Evolutionary conservation across 2,888 invertebrate species (phyloP), one percentile per base, ranked within the genome.

Genomic region (Spodoptera littoralis): DNA sequence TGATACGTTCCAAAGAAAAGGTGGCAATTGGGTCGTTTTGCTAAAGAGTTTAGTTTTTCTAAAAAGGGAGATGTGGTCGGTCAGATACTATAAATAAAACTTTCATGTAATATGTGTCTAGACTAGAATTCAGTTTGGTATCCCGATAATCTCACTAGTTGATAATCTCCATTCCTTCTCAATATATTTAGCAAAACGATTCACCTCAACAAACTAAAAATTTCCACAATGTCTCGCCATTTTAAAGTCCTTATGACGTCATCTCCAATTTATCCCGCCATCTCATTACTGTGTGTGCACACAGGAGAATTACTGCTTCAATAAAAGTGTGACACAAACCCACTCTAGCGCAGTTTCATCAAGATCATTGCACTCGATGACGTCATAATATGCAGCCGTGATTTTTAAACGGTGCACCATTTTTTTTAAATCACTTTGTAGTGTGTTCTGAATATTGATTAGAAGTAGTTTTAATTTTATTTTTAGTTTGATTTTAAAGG

Each of bases 291-390:
- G 12, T 57, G 56, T 30, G 41, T 11, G 56, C 61, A 70, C 55
- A 73, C 73, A 70, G 53, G 13, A 45, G 44, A 24, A 69, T 60
- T 45, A 43, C 54, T 62, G 56, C 18, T 49, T 24, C 73, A 44
- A 53, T 73, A 75, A 73, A 52, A 61, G 30, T 50, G 54, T 75
- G 55, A 55, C 53, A 63, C 65, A 42, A 43, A 42, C 57, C 56
- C 65, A 59, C 59, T 64, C 55, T 11, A 41, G 60, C 78, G 58
- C 70, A 60, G 56, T 46, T 56, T 74, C 36, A 66, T 77, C 74
- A 61, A 61, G 78, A 77, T 75, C 75, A 77, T 61, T 76, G 78
- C 75, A 77, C 75, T 43, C 56, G 12, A 30, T 72, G 76, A 61
- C 66, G 78, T 78, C 66, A 72, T 12, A 46, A 13, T 11, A 43